Conservation (phyloP, 2,113 vertebrate genomes). For the Pyxicephalus adspersus region DNA sequence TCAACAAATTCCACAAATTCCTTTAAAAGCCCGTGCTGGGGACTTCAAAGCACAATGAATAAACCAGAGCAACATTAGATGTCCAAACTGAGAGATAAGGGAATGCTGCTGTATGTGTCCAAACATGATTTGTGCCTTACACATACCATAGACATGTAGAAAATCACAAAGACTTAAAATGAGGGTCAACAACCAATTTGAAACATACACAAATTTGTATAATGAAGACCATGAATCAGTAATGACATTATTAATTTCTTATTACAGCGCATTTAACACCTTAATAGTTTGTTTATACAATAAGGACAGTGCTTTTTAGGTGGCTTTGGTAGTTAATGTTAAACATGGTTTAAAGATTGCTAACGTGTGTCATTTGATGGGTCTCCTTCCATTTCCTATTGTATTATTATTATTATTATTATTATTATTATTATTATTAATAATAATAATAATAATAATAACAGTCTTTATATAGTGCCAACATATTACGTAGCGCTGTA, state of each 20-base stretch:
- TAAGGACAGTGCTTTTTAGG: no score
- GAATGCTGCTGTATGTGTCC: constrained; percentile 50
- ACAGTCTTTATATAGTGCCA: no score
- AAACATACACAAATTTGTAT: not conserved
- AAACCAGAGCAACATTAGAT: constrained; percentile 48
- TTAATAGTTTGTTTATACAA: no score
- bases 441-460: no score
- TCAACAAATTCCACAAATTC: constrained; percentile 48
- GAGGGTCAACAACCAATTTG: constrained; percentile 6
- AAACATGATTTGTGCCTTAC: constrained; percentile 46
- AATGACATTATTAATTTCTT: not conserved
- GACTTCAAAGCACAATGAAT: constrained; percentile 49
- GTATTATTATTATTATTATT: no score
- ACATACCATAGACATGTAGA: constrained; percentile 32
- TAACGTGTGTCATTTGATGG: no score
- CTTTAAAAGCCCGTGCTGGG: constrained; percentile 32
- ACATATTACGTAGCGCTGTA: no score
- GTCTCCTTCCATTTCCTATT: no score
- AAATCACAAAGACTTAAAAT: not conserved
- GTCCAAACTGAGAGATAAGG: constrained; percentile 40
- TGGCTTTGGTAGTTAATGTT: no score
- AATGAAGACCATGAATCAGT: not conserved
- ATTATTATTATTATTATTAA: no score
- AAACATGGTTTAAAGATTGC: no score
- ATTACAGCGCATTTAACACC: no score